Evolutionary conservation across 2,113 vertebrate species (phyloP).

Genomic region (Cephalopholis sonnerati): DNA sequence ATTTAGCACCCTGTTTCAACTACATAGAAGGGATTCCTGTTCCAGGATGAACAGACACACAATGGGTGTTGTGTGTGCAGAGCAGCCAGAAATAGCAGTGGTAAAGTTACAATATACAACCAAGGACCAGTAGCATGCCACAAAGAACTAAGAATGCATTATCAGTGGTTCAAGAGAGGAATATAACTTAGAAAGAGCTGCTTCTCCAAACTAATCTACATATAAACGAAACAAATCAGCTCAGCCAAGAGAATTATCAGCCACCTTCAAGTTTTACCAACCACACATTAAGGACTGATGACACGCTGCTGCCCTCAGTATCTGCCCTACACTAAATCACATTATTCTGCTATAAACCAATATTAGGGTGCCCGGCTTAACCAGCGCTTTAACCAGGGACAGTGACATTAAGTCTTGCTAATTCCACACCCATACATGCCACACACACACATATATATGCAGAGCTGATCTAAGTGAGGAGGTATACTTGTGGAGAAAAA

Average conservation of each 20-base stretch:
- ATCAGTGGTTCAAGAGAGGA: constrained; percentile 4
- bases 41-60: neutral
- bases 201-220: constrained; percentile 46
- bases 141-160: neutral
- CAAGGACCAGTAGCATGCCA: neutral
- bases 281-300: constrained; percentile 43
- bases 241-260: constrained; percentile 41
- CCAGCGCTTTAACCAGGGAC: constrained; percentile 54
- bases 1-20: neutral
- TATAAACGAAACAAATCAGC: constrained; percentile 48
- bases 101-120: neutral
- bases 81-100: neutral
- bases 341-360: constrained; percentile 58
- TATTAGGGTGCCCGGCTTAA: constrained; percentile 53
- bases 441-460: constrained; percentile 30
- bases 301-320: constrained; percentile 47
- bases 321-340: constrained; percentile 54
- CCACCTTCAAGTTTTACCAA: constrained; percentile 40
- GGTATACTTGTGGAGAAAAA: constrained; percentile 36
- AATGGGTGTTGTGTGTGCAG: neutral
- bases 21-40: neutral
- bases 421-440: constrained; percentile 59
- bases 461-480: constrained; percentile 44
- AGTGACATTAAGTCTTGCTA: constrained; percentile 73
- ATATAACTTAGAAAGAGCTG: constrained; percentile 1